These are phyloP conservation scores for Hormaphis cornu DNA, from an alignment of 1,140 invertebrate species.

Conservation along the genomic window DNA sequence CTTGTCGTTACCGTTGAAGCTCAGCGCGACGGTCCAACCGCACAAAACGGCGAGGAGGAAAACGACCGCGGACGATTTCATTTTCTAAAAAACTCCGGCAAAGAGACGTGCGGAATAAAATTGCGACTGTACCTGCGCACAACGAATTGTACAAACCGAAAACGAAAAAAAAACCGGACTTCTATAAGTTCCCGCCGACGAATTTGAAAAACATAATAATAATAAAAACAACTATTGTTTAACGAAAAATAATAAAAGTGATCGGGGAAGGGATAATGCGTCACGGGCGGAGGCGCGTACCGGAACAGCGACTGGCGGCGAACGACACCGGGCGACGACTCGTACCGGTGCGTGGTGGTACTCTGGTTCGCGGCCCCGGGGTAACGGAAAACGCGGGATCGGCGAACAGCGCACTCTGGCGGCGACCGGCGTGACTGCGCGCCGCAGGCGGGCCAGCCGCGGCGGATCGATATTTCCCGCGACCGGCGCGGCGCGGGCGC, in stretches of 20 bases:
- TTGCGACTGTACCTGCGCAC: too few species aligned
- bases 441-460: slow-evolving; percentile 14
- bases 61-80: slow-evolving; percentile 3
- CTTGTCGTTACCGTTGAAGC: slow-evolving; percentile 4
- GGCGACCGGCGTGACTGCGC: slow-evolving; percentile 23
- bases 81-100: background rate
- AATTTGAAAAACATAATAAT: background rate
- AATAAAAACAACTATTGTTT: too few species aligned
- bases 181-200: background rate
- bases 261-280: background rate
- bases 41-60: background rate
- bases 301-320: background rate
- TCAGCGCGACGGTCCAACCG: background rate
- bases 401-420: slow-evolving; percentile 9
- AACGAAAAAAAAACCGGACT: background rate
- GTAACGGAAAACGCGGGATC: slow-evolving; percentile 13
- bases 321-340: background rate
- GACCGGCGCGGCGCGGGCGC: slow-evolving; percentile 1
- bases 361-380: background rate
- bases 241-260: background rate
- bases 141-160: too few species aligned
- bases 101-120: background rate
- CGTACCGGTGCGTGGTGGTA: background rate
- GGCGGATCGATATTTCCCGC: slow-evolving; percentile 28
- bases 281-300: background rate